A percentile compares a stretch with the other conserved stretches of the same genome.
Conservation (phyloP, 1,140 invertebrate genomes). For the Orius insidiosus region DNA sequence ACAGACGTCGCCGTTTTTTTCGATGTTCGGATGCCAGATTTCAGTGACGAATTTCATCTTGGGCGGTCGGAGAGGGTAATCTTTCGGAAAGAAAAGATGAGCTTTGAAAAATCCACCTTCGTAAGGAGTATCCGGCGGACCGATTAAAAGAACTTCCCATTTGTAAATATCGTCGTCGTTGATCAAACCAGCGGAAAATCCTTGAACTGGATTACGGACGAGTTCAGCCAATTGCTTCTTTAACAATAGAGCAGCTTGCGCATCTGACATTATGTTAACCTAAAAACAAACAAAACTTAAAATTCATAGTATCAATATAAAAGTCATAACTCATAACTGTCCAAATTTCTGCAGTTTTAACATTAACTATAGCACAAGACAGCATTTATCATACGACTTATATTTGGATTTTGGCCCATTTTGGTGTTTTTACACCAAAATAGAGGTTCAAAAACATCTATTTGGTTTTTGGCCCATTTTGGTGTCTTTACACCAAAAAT, state of each 20-base stretch:
- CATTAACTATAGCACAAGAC: too few species aligned
- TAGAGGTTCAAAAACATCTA: too few species aligned
- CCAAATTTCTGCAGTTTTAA: too few species aligned
- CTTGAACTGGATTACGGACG: constrained; percentile 96
- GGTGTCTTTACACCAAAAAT: too few species aligned
- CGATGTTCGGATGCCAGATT: constrained; percentile 60
- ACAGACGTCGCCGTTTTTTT: constrained; percentile 95
- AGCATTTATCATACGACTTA: too few species aligned
- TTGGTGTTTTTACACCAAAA: too few species aligned
- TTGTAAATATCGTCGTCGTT: constrained; percentile 98
- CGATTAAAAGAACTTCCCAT: constrained; percentile 98
- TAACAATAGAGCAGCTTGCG: constrained; percentile 81
- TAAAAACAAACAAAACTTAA: too few species aligned
- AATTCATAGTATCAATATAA: too few species aligned
- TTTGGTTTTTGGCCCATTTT: too few species aligned
- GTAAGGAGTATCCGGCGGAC: constrained; percentile 93
- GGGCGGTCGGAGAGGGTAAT: constrained; percentile 32
- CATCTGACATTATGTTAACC: constrained; percentile 63
- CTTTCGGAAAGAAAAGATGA: constrained; percentile 91
- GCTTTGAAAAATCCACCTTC: constrained; percentile 98
- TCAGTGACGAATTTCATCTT: too few species aligned
- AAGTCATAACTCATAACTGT: too few species aligned
- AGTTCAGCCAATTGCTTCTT: constrained; percentile 90
- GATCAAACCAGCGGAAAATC: constrained; percentile 95
- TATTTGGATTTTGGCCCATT: too few species aligned